Evolutionary conservation across 2,888 invertebrate genomes (phyloP).

Genomic region (Diaphora mendica): DNA sequence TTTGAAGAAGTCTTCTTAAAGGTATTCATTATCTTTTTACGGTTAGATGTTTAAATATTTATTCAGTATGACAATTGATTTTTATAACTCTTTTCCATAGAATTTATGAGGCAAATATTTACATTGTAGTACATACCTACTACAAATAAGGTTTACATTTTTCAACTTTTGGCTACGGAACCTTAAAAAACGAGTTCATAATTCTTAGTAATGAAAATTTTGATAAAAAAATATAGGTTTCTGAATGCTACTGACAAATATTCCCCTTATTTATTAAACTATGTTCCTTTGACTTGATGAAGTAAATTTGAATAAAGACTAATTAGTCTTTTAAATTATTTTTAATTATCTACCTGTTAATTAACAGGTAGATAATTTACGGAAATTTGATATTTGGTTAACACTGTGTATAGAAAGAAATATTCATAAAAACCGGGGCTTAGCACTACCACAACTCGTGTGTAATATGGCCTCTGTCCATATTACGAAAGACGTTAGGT

Average conservation of each 20-base stretch:
- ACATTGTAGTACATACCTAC: background rate
- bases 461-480: no score
- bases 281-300: background rate
- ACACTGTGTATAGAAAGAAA: background rate
- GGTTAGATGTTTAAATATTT: background rate
- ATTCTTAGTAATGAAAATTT: background rate
- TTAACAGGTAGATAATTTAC: background rate
- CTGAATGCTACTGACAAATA: background rate
- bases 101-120: background rate
- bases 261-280: background rate
- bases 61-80: background rate
- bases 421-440: no score
- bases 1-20: constrained; percentile 25
- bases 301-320: background rate
- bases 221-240: no score
- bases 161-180: no score
- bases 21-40: background rate
- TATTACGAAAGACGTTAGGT: no score
- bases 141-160: background rate
- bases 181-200: background rate
- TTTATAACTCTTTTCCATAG: background rate
- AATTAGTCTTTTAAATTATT: no score
- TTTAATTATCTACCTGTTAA: no score
- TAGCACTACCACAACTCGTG: no score
- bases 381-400: background rate